These are phyloP conservation scores for Elegia similella DNA, from an alignment of 2,888 invertebrate genomes.

Conservation along the genomic window DNA sequence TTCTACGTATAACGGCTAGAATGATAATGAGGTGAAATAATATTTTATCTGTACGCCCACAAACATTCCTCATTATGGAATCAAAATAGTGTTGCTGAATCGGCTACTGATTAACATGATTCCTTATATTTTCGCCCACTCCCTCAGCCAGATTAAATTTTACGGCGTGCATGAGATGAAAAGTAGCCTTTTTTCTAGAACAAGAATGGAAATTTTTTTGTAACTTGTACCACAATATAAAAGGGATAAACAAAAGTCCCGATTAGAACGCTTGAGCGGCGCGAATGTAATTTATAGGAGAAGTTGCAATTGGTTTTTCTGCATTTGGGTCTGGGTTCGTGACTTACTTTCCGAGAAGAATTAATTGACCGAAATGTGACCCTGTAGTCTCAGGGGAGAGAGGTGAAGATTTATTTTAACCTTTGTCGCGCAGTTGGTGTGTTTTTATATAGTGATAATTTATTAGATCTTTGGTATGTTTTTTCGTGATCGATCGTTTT, in stretches of 20 bases:
- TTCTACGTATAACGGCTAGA: no score
- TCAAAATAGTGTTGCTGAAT: no score
- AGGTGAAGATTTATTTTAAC: slow-evolving; percentile 17
- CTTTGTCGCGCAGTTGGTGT: neutral
- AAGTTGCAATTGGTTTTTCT: slow-evolving; percentile 48
- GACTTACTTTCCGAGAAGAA: slow-evolving; percentile 16
- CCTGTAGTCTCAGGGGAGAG: slow-evolving; percentile 1
- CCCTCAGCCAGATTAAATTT: no score
- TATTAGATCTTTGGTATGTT: neutral
- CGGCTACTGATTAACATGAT: no score
- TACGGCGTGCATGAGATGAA: no score
- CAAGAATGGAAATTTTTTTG: no score
- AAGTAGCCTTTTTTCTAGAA: no score
- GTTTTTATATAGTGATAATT: neutral
- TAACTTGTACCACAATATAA: slow-evolving; percentile 32
- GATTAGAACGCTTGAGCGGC: slow-evolving; percentile 47
- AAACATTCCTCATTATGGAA: no score
- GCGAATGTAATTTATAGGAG: slow-evolving; percentile 48
- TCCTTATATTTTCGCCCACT: no score
- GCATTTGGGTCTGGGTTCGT: slow-evolving; percentile 25
- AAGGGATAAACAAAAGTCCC: slow-evolving; percentile 44
- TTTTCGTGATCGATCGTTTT: neutral
- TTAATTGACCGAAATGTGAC: slow-evolving; percentile 19
- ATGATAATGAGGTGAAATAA: no score
- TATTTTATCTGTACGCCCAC: no score